Percentiles rank a stretch among this genome's conserved stretches.
These are phyloP conservation scores for Vultur gryphus DNA, from an alignment of 2,797 vertebrate genomes.

Conservation along the genomic window DNA sequence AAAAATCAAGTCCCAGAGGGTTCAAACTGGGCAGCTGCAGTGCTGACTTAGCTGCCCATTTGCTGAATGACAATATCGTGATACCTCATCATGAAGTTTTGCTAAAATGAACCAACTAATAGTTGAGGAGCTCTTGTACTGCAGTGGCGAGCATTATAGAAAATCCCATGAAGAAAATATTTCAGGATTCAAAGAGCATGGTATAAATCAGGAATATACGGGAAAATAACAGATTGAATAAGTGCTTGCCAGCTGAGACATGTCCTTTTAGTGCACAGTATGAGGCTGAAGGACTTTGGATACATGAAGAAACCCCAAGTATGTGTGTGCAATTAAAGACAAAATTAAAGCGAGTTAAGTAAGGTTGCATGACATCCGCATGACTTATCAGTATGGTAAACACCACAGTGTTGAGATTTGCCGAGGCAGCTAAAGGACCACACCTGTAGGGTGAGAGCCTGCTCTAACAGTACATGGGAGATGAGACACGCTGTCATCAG, in stretches of 20 bases:
- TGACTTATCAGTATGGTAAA: conserved; percentile 10
- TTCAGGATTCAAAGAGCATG: neutral
- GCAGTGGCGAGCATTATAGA: neutral
- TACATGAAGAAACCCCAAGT: neutral
- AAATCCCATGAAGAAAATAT: neutral
- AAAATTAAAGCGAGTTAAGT: conserved; percentile 13
- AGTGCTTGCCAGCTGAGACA: neutral
- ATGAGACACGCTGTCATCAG: neutral
- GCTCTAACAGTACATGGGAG: neutral
- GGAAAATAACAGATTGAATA: neutral
- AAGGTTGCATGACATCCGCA: neutral
- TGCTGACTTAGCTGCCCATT: neutral
- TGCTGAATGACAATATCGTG: neutral
- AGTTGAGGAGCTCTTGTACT: neutral
- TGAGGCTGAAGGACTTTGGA: neutral
- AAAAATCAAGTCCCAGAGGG: neutral
- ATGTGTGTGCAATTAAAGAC: neutral
- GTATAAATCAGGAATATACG: neutral
- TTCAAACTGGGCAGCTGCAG: neutral
- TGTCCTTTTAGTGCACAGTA: neutral
- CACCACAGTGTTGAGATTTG: neutral
- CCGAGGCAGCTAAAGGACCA: neutral
- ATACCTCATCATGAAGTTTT: neutral
- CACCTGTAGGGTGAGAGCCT: neutral
- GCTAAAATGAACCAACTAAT: neutral